Conservation (phyloP, 2,113 vertebrate species). For the Ceyx cyanopectus region DNA sequence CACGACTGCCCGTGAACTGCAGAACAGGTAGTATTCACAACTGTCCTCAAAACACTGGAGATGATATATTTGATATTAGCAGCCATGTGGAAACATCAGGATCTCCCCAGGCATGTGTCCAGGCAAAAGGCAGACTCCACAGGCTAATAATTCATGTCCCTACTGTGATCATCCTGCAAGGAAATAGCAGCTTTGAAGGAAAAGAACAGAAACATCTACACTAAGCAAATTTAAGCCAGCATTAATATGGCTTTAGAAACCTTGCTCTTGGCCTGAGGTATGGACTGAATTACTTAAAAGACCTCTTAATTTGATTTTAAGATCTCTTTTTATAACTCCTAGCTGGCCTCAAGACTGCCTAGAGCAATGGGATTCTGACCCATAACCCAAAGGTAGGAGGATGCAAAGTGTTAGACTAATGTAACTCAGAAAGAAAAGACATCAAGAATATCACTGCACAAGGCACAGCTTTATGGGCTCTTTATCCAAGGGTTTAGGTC, state of each 20-base stretch:
- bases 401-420: not conserved
- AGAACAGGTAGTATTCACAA: not conserved
- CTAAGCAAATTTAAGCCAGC: not conserved
- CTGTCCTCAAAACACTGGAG: not conserved
- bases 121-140: not conserved
- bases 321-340: not conserved
- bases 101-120: not conserved
- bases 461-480: not conserved
- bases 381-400: not conserved
- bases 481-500: not conserved
- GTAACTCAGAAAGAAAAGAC: not conserved
- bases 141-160: not conserved
- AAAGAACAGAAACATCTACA: not conserved
- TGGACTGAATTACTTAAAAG: not conserved
- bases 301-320: not conserved
- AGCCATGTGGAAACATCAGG: not conserved
- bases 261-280: not conserved
- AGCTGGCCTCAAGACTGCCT: not conserved
- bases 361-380: not conserved
- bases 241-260: not conserved
- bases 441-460: not conserved
- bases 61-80: not conserved
- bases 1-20: rapidly evolving
- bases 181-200: not conserved
- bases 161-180: not conserved